These are phyloP conservation scores for Craniophora ligustri DNA, from an alignment of 2,888 invertebrate genomes.

Conservation along the genomic window DNA sequence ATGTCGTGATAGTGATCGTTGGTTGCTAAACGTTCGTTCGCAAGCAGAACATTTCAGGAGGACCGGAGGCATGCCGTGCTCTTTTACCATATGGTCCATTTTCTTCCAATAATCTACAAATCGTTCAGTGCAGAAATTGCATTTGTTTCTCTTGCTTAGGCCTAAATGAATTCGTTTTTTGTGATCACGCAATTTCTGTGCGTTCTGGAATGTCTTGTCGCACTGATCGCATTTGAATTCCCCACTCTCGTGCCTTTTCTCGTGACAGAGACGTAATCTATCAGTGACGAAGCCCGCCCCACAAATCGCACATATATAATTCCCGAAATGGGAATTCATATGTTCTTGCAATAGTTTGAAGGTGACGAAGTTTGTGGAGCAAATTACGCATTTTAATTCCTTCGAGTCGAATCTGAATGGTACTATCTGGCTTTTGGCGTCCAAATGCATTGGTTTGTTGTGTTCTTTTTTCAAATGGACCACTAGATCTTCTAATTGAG, in stretches of 20 bases:
- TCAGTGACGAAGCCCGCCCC: slow-evolving; percentile 65
- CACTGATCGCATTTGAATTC: slow-evolving; percentile 69
- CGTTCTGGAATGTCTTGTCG: slow-evolving; percentile 62
- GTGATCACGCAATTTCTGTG: slow-evolving; percentile 51
- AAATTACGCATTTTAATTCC: slow-evolving; percentile 67
- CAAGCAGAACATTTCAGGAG: slow-evolving; percentile 72
- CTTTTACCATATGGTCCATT: slow-evolving; percentile 68
- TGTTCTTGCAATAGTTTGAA: slow-evolving; percentile 75
- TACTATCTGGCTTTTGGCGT: slow-evolving; percentile 69
- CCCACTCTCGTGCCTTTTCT: slow-evolving; percentile 65
- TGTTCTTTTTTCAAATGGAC: slow-evolving; percentile 62
- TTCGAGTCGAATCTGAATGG: slow-evolving; percentile 74
- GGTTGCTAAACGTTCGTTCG: slow-evolving; percentile 66
- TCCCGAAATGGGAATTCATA: slow-evolving; percentile 74
- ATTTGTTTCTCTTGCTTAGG: slow-evolving; percentile 61
- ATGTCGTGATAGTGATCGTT: slow-evolving; percentile 64
- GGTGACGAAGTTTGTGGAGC: slow-evolving; percentile 59
- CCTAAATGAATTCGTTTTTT: slow-evolving; percentile 50
- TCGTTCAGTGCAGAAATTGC: slow-evolving; percentile 63
- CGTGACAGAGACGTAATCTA: slow-evolving; percentile 59
- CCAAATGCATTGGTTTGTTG: slow-evolving; percentile 56
- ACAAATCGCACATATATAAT: slow-evolving; percentile 69
- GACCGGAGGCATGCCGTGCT: slow-evolving; percentile 65
- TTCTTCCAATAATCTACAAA: slow-evolving; percentile 72
- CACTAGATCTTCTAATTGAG: slow-evolving; percentile 61